These are phyloP conservation scores for Halichoerus grypus DNA, from an alignment of 2,113 vertebrate genomes.

Conservation along the genomic window DNA sequence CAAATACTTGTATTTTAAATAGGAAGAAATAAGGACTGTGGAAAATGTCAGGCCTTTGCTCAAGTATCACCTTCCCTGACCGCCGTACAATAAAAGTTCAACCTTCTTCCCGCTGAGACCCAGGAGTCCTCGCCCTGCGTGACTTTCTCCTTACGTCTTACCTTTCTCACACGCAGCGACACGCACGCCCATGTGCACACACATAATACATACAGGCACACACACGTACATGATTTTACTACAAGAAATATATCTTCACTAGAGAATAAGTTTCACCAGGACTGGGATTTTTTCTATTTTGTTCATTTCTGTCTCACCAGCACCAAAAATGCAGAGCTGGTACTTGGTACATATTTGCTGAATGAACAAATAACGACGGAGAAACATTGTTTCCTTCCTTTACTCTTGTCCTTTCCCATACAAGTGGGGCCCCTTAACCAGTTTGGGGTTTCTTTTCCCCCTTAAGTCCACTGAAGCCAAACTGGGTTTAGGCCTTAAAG, in stretches of 20 bases:
- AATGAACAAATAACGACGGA: background rate
- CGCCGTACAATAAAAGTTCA: background rate
- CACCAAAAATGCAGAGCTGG: background rate
- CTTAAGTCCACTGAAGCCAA: background rate
- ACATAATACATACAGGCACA: background rate
- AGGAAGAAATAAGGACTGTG: background rate
- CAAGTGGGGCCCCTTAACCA: background rate
- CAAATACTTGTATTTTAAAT: background rate
- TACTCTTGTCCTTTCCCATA: background rate
- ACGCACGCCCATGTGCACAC: background rate
- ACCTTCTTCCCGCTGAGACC: background rate
- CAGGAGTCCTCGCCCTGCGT: background rate
- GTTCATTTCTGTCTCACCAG: background rate
- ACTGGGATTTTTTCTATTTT: background rate
- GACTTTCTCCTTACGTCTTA: background rate
- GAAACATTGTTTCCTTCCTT: background rate
- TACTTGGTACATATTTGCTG: background rate
- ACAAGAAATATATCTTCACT: background rate
- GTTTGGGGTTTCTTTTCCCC: background rate
- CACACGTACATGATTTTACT: background rate
- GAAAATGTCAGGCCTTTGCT: background rate
- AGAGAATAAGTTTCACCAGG: background rate
- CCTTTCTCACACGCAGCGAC: background rate
- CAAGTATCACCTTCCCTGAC: background rate
- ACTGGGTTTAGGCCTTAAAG: background rate